A percentile compares a stretch with the other conserved stretches of the same genome.
phyloP scores from a whole-genome alignment of 1,140 invertebrate genomes.

The Drosophila bipectinata region DNA sequence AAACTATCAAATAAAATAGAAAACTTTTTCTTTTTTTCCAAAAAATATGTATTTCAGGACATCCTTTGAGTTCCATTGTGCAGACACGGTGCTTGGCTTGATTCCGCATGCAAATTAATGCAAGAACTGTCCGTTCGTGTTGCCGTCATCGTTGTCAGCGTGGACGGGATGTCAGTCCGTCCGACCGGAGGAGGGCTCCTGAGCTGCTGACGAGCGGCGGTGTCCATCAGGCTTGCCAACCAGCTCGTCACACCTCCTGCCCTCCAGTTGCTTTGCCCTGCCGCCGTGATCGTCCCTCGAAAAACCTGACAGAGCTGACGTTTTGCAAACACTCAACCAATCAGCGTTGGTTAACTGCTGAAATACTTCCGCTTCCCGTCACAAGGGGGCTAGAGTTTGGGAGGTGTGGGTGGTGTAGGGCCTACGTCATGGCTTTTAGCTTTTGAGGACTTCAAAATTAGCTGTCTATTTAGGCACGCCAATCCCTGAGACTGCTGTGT shows the following conservation, averaged over 20 bases:
- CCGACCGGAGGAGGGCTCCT: conserved; percentile 1
- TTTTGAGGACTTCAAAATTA: conserved; percentile 77
- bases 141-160: conserved; percentile 64
- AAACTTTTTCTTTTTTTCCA: neutral
- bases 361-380: conserved; percentile 78
- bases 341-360: conserved; percentile 79
- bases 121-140: conserved; percentile 73
- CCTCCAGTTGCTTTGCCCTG: neutral
- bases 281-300: conserved; percentile 1
- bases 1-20: neutral
- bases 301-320: conserved; percentile 37
- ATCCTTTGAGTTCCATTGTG: conserved; percentile 39
- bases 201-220: conserved; percentile 32
- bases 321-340: conserved; percentile 78
- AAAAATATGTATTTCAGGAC: neutral
- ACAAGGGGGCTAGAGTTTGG: conserved; percentile 7
- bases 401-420: neutral
- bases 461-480: conserved; percentile 79
- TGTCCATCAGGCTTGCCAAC: conserved; percentile 41
- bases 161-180: conserved; percentile 46
- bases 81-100: conserved; percentile 30
- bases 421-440: conserved; percentile 66
- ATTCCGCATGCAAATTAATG: conserved; percentile 80
- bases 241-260: conserved; percentile 2
- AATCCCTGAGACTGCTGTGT: conserved; percentile 40